Base-by-base conservation (phyloP, 2,797 vertebrate species). In the Siniperca undulata region DNA sequence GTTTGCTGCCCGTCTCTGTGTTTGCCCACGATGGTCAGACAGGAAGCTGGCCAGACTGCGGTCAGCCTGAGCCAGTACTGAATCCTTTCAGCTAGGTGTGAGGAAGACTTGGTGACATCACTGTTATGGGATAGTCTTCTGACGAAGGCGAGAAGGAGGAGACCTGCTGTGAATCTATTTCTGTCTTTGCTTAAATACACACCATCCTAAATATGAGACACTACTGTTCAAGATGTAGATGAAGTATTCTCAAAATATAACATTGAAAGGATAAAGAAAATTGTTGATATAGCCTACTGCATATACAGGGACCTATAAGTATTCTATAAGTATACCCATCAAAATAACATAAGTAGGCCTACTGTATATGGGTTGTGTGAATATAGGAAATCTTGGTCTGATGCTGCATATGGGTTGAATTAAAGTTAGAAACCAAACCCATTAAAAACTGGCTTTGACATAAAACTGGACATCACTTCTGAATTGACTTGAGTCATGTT, bases 21-120 rank as follows among this genome's bases (percentile, higher is more conserved):
- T 96, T 95, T 96, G 90, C 70, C 75, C 88, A 88, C 74, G 61
- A 86, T 88, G 87, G 85, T 93, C 91, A 93, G 93, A 95, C 94
- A 96, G 95, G 95, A 96, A 96, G 90, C 93, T 81, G 85, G 85
- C 88, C 94, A 94, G 94, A 95, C 95, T 86, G 92, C 60, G 86
- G 89, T 90, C 72, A 59, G 82, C 62, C 42, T 59, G 79, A 87
- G 91, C 75, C 86, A 84, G 84, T 13, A 24, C 82, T 78, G 79
- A 89, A 86, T 88, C 82, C 82, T 94, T 84, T 93, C 90, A 46
- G 80, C 67, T 91, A 88, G 85, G 93, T 95, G 94, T 74, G 91
- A 95, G 83, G 87, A 94, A 89, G 91, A 91, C 82, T 78, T 22
- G 42, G 74, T 95, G 94, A 95, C 94, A 91, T 95, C 93, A 94